Evolutionary conservation across 2,888 invertebrate genomes (phyloP), one percentile per base, ranked within the genome.

Genomic region (Ormyrus rosae): DNA sequence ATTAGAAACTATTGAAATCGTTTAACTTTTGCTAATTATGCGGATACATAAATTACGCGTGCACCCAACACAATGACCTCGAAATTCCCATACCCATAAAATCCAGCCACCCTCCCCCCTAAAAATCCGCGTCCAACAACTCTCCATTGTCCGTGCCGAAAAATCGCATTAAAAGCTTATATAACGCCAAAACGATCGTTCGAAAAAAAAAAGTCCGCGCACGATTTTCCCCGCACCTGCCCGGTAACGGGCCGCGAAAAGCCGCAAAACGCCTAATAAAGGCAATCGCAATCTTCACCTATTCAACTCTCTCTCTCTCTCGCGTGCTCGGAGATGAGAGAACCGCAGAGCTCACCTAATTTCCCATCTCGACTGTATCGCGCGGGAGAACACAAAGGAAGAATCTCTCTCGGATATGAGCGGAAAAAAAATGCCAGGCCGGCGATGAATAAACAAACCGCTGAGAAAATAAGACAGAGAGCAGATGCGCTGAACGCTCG

Each of bases 301-400:
- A 9, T n/a, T 51, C n/a, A 10, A 13, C 53, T 69, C 11, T 55
- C 6, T n/a, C 46, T 13, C 10, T 34, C 34, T 34, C 34, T 34
- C 46, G 46, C 63, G 13, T 53, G n/a, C 10, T 1, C 11, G 34
- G 10, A 10, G 10, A 64, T 10, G 46, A 68, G 34, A 58, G 58
- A 58, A 67, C 74, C 74, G 74, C 74, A 58, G 60, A 74, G 67
- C 65, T 74, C 74, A 67, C 74, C 74, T 67, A 65, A 74, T 74
- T 74, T 74, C 72, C 9, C 53, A 53, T 34, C 53, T 46, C 34
- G 13, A 4, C 13, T 46, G 46, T 0, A 10, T 34, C 10, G 64
- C 51, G 55, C 11, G n/a, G 34, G 13, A 45, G 19, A 48, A 50
- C 51, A 72, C 71, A 72, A 72, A 72, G 71, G 53, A 46, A 46